Percentiles rank a stretch among this genome's conserved stretches.
Evolutionary conservation across 2,113 vertebrate genomes (phyloP).

Genomic region (Sphaerodactylus townsendi): DNA sequence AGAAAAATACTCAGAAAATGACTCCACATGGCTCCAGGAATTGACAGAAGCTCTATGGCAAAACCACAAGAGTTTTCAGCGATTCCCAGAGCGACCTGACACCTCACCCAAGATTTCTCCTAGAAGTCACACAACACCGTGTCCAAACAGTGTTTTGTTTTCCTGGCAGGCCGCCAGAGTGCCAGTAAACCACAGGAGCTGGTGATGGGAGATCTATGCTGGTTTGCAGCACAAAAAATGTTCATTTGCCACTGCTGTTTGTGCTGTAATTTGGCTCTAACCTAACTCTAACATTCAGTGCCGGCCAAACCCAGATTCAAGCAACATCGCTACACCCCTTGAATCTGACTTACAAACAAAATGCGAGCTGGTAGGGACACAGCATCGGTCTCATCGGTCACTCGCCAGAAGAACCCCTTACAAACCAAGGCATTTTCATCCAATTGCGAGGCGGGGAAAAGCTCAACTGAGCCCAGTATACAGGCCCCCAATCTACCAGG

Average conservation of each 20-base stretch:
- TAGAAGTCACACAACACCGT: too few relatives aligned
- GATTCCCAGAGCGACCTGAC: too few relatives aligned
- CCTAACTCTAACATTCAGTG: not conserved
- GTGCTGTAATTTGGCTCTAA: not conserved
- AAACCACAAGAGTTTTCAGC: too few relatives aligned
- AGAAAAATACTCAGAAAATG: too few relatives aligned
- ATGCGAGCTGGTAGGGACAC: not conserved
- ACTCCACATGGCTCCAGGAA: too few relatives aligned
- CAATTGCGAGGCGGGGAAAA: not conserved
- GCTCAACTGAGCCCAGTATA: not conserved
- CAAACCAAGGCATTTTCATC: not conserved
- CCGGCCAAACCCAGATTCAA: slow-evolving; percentile 3
- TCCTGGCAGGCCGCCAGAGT: too few relatives aligned
- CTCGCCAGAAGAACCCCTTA: too few relatives aligned
- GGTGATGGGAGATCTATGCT: not conserved
- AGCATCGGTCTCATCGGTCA: not conserved
- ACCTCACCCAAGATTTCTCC: too few relatives aligned
- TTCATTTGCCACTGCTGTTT: not conserved
- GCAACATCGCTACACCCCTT: not conserved
- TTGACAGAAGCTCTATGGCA: too few relatives aligned
- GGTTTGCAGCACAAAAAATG: too few relatives aligned
- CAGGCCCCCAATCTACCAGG: slow-evolving; percentile 12
- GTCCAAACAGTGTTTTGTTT: too few relatives aligned
- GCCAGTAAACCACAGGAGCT: too few relatives aligned
- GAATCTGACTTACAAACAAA: not conserved